Base-by-base conservation (phyloP, 2,113 vertebrate genomes). In the Nansenia antarctica region DNA sequence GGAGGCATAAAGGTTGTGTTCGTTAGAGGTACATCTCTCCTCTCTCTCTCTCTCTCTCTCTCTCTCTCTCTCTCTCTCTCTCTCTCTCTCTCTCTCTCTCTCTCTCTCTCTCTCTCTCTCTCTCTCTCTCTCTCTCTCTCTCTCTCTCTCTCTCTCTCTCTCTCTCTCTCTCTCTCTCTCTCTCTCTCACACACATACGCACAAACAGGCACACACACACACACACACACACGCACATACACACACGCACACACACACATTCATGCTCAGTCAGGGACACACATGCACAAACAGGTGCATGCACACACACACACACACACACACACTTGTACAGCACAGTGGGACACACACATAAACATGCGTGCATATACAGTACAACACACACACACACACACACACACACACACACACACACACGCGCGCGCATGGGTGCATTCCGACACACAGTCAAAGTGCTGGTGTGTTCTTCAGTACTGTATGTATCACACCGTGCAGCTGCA, bases 1-100 rank as follows among this genome's bases (percentile, higher is more conserved):
- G 35, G 65, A 76, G 73, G 63, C 73, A n/a, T 62, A 84, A 85
- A 82, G 86, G 88, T 84, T 84, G 76, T 31, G 29, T 86, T 86
- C 71, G 64, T 89, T 88, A 86, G 26, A 35, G 32, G 52, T 27
- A 39, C 52, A 34, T 39, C 32, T n/a, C 57, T 30, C 55, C 60
- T 64, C 20, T 65, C 37, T 47, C 2, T n/a, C n/a, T n/a, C n/a
- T 20, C 22, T 0, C n/a, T 55, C 60, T 64, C 20, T 65, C 37
- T 47, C 2, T 55, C 60, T 64, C 20, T 65, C 37, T 47, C 2
- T 55, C 60, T 64, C 20, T 65, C 37, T 47, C 2, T 55, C 60
- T 64, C 20, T 65, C 37, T 47, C 2, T 55, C 60, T 64, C 20
- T 65, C 37, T 47, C 2, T 55, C 60, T 64, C 20, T 65, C 37